A percentile compares a stretch with the other conserved stretches of the same genome.
These are phyloP conservation scores for Acanthosepion lycidas DNA, from an alignment of 2,888 invertebrate genomes.

Conservation along the genomic window DNA sequence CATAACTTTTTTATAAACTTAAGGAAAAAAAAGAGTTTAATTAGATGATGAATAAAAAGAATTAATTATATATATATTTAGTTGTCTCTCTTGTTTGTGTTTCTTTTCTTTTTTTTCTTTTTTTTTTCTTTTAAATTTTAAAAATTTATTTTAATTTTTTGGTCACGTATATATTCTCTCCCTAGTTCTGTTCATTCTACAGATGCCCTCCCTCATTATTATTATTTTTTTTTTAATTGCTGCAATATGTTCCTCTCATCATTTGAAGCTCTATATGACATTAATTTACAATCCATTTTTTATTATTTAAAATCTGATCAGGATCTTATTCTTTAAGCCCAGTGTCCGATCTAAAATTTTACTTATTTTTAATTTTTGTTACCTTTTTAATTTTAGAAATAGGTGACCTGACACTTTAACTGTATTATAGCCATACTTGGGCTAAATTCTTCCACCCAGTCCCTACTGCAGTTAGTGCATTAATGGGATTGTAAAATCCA, in stretches of 20 bases:
- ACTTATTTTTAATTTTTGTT: too few relatives aligned
- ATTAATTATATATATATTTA: background rate
- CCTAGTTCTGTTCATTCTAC: background rate
- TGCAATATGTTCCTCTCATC: background rate
- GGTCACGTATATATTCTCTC: background rate
- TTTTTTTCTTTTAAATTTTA: background rate
- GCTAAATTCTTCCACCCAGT: too few relatives aligned
- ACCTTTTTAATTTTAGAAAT: too few relatives aligned
- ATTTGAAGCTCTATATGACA: background rate
- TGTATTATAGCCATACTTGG: too few relatives aligned
- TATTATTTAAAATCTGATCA: background rate
- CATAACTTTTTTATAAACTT: background rate
- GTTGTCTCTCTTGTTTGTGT: background rate
- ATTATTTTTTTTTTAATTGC: background rate
- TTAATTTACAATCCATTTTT: too few relatives aligned
- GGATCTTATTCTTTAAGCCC: background rate
- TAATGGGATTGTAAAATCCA: too few relatives aligned
- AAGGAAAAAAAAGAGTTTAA: background rate
- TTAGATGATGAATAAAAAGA: background rate
- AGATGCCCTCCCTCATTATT: background rate
- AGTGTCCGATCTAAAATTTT: background rate
- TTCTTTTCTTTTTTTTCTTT: too few relatives aligned
- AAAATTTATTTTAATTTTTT: background rate
- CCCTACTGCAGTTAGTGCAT: too few relatives aligned
- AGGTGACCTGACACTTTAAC: too few relatives aligned